Percentiles rank a stretch among this genome's conserved stretches.
These are phyloP conservation scores for Myotis vivesi DNA, from an alignment of 2,797 vertebrate genomes.

Conservation along the genomic window DNA sequence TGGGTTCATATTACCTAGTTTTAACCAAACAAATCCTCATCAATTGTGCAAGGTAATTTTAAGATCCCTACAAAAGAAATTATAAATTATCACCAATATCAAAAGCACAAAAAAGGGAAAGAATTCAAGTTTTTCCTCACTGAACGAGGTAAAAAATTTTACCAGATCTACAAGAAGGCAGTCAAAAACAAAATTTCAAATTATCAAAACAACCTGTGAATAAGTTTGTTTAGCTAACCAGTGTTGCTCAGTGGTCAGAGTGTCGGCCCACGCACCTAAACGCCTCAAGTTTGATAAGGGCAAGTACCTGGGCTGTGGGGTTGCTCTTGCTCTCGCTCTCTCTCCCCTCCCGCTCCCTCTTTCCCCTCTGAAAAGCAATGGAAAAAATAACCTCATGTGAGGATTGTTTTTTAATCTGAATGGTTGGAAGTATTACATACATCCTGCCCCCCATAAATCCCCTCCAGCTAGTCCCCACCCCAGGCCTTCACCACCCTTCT, in stretches of 20 bases:
- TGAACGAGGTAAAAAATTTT: background rate
- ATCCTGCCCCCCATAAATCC: no score
- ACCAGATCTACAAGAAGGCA: background rate
- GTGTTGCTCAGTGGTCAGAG: no score
- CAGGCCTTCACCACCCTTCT: no score
- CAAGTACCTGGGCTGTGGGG: no score
- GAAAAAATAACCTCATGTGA: background rate
- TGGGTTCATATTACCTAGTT: background rate
- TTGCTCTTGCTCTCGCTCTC: no score
- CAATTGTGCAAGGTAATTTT: background rate
- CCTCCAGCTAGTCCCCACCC: no score
- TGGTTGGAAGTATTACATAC: no score
- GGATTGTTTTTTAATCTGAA: no score
- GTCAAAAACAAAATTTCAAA: background rate
- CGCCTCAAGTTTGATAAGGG: no score
- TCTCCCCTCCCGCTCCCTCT: no score
- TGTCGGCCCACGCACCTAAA: no score
- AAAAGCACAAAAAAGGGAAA: background rate
- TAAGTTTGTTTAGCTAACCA: background rate
- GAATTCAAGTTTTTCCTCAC: background rate
- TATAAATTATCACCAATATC: background rate
- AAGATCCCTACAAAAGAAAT: background rate
- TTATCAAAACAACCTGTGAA: background rate
- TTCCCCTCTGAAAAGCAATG: background rate
- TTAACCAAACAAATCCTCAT: background rate